These are phyloP conservation scores for Thymallus thymallus DNA, from an alignment of 2,113 vertebrate species.

Conservation along the genomic window DNA sequence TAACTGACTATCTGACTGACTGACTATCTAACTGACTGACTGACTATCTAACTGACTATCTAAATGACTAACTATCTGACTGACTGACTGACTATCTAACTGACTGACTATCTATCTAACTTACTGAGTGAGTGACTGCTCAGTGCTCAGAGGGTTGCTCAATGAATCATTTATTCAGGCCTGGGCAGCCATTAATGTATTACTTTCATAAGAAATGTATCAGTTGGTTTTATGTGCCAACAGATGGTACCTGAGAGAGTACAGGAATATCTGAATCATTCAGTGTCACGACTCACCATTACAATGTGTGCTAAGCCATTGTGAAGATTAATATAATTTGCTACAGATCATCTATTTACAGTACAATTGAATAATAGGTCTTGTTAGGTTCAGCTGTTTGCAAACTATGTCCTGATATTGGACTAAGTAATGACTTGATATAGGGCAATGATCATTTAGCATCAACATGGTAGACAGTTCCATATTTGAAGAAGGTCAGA, in stretches of 20 bases:
- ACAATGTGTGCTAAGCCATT: not conserved
- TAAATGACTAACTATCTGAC: too few species aligned
- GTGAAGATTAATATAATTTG: not conserved
- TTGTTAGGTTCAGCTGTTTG: slow-evolving; percentile 46
- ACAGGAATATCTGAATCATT: not conserved
- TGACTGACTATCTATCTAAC: too few species aligned
- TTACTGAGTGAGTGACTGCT: too few species aligned
- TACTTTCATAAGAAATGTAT: too few species aligned
- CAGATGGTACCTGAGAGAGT: too few species aligned
- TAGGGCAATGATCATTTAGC: slow-evolving; percentile 22
- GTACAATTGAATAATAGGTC: slow-evolving; percentile 6
- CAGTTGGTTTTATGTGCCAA: too few species aligned
- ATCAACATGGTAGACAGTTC: not conserved
- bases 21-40: too few species aligned
- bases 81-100: too few species aligned
- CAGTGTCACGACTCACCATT: not conserved
- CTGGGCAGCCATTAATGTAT: too few species aligned
- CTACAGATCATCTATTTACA: not conserved
- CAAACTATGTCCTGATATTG: slow-evolving; percentile 41
- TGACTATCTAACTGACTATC: too few species aligned
- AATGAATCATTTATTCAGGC: slow-evolving; percentile 11
- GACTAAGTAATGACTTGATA: slow-evolving; percentile 37
- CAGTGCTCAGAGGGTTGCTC: not conserved
- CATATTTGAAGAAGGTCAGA: not conserved
- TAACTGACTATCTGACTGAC: too few species aligned